Conservation (phyloP, 2,113 vertebrate species). For the Malurus melanocephalus region DNA sequence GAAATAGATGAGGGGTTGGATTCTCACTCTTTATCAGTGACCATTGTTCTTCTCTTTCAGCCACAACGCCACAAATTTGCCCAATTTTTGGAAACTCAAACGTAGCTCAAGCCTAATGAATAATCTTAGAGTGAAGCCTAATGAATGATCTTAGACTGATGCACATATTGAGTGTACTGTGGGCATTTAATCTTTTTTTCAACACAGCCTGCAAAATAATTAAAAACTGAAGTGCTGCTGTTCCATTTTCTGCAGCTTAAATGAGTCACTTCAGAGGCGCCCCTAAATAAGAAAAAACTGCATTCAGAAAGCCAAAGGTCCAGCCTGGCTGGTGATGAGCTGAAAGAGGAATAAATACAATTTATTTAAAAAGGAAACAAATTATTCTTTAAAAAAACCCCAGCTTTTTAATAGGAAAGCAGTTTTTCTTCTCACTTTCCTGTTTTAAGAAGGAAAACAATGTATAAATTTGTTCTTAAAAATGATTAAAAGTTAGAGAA, state of each 20-base stretch:
- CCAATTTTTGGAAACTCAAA: not conserved
- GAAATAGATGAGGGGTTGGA: not conserved
- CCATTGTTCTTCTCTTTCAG: not conserved
- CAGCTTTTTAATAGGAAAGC: not conserved
- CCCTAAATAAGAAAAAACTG: not conserved
- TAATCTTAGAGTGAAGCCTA: not conserved
- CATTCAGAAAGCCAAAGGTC: not conserved
- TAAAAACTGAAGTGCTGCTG: not conserved
- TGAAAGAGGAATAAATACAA: not conserved
- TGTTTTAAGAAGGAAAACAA: not conserved
- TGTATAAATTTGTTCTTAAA: not conserved
- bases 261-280: not conserved
- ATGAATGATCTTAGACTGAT: not conserved
- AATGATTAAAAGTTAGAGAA: not conserved
- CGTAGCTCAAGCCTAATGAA: not conserved
- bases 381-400: not conserved
- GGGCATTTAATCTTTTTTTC: not conserved
- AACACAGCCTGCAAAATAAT: not conserved
- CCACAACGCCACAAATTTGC: not conserved
- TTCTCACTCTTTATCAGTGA: not conserved
- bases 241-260: not conserved
- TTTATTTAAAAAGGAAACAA: not conserved
- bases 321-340: not conserved
- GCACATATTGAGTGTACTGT: accelerated
- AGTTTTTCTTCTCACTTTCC: not conserved